Evolutionary conservation across 2,797 vertebrate species (phyloP), one percentile per base, ranked within the genome.

Genomic region (Ataeniobius toweri): DNA sequence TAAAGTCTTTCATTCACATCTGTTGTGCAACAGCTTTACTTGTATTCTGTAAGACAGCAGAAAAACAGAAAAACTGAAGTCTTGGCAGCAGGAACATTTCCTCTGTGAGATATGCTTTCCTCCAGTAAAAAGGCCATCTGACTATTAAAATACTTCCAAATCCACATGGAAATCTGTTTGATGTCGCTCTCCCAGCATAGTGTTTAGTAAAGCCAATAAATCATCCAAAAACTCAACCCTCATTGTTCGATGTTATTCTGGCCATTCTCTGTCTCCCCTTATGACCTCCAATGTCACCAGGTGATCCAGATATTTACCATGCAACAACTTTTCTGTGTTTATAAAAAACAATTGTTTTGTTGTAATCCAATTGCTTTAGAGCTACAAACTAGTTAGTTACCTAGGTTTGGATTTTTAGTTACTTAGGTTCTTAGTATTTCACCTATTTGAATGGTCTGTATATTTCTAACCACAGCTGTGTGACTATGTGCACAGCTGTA

Each of bases 401-500:
- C 5, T 69, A 67, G 20, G 12, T 46, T n/a, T 18, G 41, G 5
- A 16, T 22, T 51, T 65, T 31, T 46, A 5, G 31, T 65, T 65
- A 39, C 36, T 65, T 39, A 56, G 18, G 36, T 28, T 20, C 41
- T 26, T 24, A 24, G 44, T 8, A 28, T 56, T 16, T 74, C n/a
- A 5, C 76, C 81, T 86, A 83, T 48, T 4, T 82, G 79, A 69
- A 70, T 77, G 74, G 68, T 63, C n/a, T 26, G 80, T 56, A 61
- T 72, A 80, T 69, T 79, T 71, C 75, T 56, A 75, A 77, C 78
- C 84, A 83, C 89, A 88, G 86, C 89, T 91, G 89, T 69, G 39
- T 81, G 82, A 83, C 67, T 74, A 70, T 24, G 75, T 73, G 80
- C 85, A 86, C 84, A 89, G 87, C 89, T 90, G 84, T 74, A 79